These are phyloP conservation scores for Echinops telfairi DNA, from an alignment of 2,113 vertebrate species.

Conservation along the genomic window DNA sequence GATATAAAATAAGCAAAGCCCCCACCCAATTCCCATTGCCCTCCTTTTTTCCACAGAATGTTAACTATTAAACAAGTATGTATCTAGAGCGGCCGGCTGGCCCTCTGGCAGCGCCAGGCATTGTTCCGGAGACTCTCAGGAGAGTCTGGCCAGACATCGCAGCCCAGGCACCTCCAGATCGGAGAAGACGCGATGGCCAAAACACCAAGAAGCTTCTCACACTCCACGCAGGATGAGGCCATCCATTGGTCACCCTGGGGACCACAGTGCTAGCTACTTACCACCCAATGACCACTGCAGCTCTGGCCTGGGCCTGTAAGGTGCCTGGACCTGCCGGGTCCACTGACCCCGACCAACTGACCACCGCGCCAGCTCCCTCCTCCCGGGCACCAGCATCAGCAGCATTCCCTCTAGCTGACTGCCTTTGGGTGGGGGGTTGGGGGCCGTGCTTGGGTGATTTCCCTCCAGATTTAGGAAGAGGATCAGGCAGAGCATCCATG, in stretches of 20 bases:
- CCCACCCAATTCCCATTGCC: conserved; percentile 88
- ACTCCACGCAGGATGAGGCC: background rate
- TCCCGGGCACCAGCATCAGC: background rate
- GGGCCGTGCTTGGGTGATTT: background rate
- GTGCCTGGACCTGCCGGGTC: background rate
- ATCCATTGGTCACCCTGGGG: too few relatives aligned
- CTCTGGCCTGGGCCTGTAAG: background rate
- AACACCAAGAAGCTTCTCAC: background rate
- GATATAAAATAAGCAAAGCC: conserved; percentile 94
- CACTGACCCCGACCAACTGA: too few relatives aligned
- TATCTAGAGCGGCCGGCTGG: conserved; percentile 77
- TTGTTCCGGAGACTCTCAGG: conserved; percentile 61
- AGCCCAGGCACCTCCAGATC: background rate
- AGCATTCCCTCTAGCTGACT: background rate
- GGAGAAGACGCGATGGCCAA: background rate
- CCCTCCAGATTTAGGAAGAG: background rate
- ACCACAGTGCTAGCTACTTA: too few relatives aligned
- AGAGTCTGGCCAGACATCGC: background rate
- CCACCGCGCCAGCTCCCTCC: fast-evolving
- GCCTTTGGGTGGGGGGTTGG: background rate
- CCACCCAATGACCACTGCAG: fast-evolving
- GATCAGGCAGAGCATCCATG: background rate
- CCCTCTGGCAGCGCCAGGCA: conserved; percentile 82
- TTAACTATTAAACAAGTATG: conserved; percentile 94
- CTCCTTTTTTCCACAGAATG: conserved; percentile 86